Evolutionary conservation across 1,140 invertebrate species (phyloP), one percentile per base, ranked within the genome.

Genomic region (Pseudomyrmex dendroicus): DNA sequence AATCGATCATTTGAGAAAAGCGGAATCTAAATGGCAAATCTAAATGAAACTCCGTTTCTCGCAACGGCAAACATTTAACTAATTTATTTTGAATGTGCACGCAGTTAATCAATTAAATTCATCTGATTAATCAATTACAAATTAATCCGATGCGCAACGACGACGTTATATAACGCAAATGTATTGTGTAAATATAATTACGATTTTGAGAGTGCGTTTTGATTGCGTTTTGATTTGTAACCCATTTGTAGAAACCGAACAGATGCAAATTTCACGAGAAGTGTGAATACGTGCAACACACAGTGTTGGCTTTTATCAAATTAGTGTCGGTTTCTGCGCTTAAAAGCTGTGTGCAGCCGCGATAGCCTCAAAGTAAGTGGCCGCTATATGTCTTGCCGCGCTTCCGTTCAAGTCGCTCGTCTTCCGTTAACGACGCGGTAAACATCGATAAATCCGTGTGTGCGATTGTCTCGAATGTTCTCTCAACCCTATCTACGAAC

Each of bases 361-460:
- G 52, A 12, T 15, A 54, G 17, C 54, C 76, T 72, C 44, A 50
- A 35, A 80, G 66, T 59, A 78, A 70, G 52, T 57, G 44, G 44
- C 15, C n/a, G 2, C 66, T 8, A 61, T 72, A 78, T 70, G 59
- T 70, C 66, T 80, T 35, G 22, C 10, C n/a, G 44, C 54, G 15
- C 22, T 70, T 35, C 76, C 64, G 66, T 22, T 48, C 76, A 3
- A 78, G 44, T 15, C 13, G 50, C 52, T 52, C 20, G 44, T 70
- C 66, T 80, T 72, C 46, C 76, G 66, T 72, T 80, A 80, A 80
- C 54, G 54, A 80, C 44, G 76, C 44, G 48, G 54, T 80, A 72
- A 72, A 80, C 66, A 61, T 70, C 54, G 54, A 70, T 72, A 78
- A 54, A 70, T 78, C 64, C 70, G 66, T n/a, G 66, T 80, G 76